These are phyloP conservation scores for Theocolax elegans DNA, from an alignment of 1,140 invertebrate species.

Conservation along the genomic window DNA sequence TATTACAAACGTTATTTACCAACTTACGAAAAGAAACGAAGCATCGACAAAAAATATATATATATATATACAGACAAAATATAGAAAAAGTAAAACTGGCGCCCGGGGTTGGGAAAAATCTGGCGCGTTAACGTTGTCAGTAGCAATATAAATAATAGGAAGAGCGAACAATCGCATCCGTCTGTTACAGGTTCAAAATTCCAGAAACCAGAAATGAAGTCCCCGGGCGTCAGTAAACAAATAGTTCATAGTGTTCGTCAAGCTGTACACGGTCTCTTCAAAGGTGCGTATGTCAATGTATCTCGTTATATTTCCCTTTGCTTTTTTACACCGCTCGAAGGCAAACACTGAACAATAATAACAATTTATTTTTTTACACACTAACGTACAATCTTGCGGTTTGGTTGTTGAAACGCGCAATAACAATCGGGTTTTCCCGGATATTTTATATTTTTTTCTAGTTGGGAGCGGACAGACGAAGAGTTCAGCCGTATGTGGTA, in stretches of 20 bases:
- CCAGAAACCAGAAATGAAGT: constrained; percentile 43
- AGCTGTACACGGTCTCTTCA: constrained; percentile 46
- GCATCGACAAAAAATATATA: too few species aligned
- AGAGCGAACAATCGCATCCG: constrained; percentile 23
- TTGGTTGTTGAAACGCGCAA: not conserved
- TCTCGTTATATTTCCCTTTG: not conserved
- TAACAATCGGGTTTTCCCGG: not conserved
- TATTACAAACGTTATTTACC: too few species aligned
- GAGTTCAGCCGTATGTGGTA: constrained; percentile 44
- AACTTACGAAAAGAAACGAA: too few species aligned
- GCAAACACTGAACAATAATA: too few species aligned
- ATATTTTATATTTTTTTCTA: constrained; percentile 28
- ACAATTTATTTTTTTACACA: not conserved
- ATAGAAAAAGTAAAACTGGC: constrained; percentile 39
- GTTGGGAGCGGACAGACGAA: constrained; percentile 44
- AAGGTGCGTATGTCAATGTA: constrained; percentile 45
- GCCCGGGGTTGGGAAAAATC: constrained; percentile 44
- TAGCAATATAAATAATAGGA: not conserved
- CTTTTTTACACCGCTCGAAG: too few species aligned
- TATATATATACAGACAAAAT: too few species aligned
- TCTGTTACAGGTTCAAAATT: constrained; percentile 51
- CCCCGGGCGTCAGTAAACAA: constrained; percentile 52
- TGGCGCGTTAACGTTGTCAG: constrained; percentile 17
- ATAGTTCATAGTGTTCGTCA: constrained; percentile 47
- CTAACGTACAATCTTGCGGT: not conserved